A percentile compares a stretch with the other conserved stretches of the same genome.
phyloP scores from a whole-genome alignment of 1,140 invertebrate genomes.

The Drosophila seguyi region DNA sequence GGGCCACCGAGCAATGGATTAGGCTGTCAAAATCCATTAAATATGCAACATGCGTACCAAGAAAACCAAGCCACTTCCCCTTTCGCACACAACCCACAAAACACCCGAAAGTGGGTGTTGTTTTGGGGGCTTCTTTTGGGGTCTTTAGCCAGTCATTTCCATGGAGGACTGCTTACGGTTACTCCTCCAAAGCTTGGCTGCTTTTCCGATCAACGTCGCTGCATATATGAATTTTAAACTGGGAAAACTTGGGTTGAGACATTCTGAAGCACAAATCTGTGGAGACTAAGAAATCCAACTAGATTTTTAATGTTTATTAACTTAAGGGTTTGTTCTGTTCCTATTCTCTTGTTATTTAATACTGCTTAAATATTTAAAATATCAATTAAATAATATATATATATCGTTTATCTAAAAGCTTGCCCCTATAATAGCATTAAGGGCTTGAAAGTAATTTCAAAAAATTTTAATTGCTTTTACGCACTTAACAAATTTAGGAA shows the following conservation, averaged over 20 bases:
- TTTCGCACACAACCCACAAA: background rate
- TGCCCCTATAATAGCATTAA: background rate
- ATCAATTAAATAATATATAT: background rate
- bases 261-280: slow-evolving; percentile 10
- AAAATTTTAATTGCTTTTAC: no score
- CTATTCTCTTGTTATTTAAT: no score
- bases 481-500: slow-evolving; percentile 11
- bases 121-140: background rate
- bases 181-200: background rate
- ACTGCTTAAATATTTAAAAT: background rate
- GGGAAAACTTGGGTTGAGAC: background rate
- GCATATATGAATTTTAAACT: slow-evolving; percentile 39
- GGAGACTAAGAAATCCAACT: background rate
- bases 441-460: no score
- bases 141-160: slow-evolving; percentile 37
- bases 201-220: slow-evolving; percentile 21
- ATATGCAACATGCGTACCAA: slow-evolving; percentile 72
- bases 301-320: background rate
- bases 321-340: background rate
- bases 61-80: slow-evolving; percentile 19
- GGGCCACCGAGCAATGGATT: slow-evolving; percentile 50
- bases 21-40: slow-evolving; percentile 70
- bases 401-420: background rate
- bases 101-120: slow-evolving; percentile 2
- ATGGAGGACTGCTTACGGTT: slow-evolving; percentile 15